Evolutionary conservation across 2,888 invertebrate species (phyloP), one percentile per base, ranked within the genome.

Genomic region (Lordiphosa andalusiaca): DNA sequence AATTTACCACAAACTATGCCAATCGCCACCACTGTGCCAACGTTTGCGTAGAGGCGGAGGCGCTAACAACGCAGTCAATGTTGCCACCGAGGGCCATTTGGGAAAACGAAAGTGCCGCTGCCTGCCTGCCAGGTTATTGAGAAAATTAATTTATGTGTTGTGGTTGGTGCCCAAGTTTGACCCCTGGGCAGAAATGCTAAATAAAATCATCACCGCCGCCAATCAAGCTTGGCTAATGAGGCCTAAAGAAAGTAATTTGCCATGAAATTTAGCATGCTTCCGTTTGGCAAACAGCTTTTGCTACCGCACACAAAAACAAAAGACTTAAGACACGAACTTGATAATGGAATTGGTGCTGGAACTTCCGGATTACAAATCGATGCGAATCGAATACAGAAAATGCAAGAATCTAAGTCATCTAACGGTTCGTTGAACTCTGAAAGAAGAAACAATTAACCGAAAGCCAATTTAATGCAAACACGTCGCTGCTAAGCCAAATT

Each of bases 241-340:
- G 56, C 56, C 38, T 50, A 46, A 51, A 46, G 60, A 60, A 66
- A 56, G 60, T 59, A 48, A 48, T 54, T 64, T 68, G 7, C 10
- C n/a, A 58, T 62, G 52, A 49, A 35, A 58, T 58, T 76, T 44
- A n/a, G 39, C 37, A 46, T 9, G 63, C 73, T 76, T 81, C 82
- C 75, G 75, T 61, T 69, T 60, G 53, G 9, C 30, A 3, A 9
- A 30, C 3, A 30, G 36, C 44, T 40, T 53, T 51, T 53, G 69
- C 59, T 78, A 80, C 67, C 83, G 67, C 68, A 76, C 68, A 76
- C 76, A 12, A 47, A 63, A 67, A 60, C 59, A 44, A 76, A 76
- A 49, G 81, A 78, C 83, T 83, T 66, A 62, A 69, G 73, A 62
- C 81, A 81, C 81, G 62, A 81, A 81, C 71, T 73, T 62, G 61